phyloP scores from a whole-genome alignment of 2,797 vertebrate genomes.

The Denticeps clupeoides region DNA sequence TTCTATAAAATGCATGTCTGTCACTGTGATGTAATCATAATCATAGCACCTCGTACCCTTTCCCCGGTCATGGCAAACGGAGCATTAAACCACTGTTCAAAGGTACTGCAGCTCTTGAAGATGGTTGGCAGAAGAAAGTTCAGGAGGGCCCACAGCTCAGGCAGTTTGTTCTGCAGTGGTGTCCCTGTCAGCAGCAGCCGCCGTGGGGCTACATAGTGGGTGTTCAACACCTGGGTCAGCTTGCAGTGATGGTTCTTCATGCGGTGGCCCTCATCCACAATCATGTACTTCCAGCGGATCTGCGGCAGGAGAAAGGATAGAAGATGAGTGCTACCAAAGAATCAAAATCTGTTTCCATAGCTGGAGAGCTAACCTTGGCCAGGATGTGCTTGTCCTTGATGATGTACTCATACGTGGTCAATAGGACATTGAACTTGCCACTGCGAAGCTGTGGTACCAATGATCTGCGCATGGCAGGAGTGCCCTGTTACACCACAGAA shows the following conservation, averaged over 20 bases:
- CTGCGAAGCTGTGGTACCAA: constrained; percentile 86
- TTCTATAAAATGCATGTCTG: no score
- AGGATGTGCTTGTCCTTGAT: constrained; percentile 98
- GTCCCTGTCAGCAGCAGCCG: constrained; percentile 88
- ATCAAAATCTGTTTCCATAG: background rate
- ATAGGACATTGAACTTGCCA: constrained; percentile 91
- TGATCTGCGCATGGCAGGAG: constrained; percentile 81
- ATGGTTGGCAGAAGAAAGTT: constrained; percentile 96
- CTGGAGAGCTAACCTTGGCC: constrained; percentile 72
- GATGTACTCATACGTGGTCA: constrained; percentile 96
- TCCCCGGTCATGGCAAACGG: constrained; percentile 97
- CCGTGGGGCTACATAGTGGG: constrained; percentile 91
- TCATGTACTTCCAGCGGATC: constrained; percentile 99
- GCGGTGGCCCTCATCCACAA: constrained; percentile 92
- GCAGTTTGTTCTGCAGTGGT: constrained; percentile 89
- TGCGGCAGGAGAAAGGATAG: constrained; percentile 29
- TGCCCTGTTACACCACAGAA: constrained; percentile 60
- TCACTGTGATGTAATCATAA: no score
- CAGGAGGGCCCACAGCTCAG: constrained; percentile 92
- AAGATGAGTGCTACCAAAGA: background rate
- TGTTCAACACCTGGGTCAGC: constrained; percentile 92
- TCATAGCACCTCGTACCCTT: constrained; percentile 58
- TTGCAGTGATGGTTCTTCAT: constrained; percentile 99
- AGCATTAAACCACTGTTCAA: constrained; percentile 97
- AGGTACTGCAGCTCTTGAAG: constrained; percentile 96